Evolutionary conservation across 1,140 invertebrate genomes (phyloP).

Genomic region (Listronotus oregonensis): DNA sequence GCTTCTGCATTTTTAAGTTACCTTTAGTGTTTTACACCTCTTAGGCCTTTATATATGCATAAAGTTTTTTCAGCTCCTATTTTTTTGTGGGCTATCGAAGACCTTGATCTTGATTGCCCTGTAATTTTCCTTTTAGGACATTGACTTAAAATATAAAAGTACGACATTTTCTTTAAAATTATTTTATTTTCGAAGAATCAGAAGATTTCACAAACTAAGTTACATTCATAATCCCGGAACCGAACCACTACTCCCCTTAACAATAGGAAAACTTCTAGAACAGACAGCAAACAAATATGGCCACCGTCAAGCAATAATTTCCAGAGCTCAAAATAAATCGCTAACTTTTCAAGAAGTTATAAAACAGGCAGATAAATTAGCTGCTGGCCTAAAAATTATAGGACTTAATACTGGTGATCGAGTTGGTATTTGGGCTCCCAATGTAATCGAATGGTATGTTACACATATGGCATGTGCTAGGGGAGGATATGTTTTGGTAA

Average conservation of each 20-base stretch:
- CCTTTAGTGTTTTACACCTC: too few species aligned
- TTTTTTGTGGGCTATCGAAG: too few species aligned
- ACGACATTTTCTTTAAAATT: too few species aligned
- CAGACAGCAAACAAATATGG: slow-evolving; percentile 62
- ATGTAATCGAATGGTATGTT: slow-evolving; percentile 82
- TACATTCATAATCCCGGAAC: slow-evolving; percentile 62
- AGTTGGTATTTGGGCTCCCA: slow-evolving; percentile 89
- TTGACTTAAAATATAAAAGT: too few species aligned
- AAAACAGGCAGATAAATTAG: slow-evolving; percentile 74
- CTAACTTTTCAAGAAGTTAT: slow-evolving; percentile 69
- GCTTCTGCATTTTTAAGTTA: too few species aligned
- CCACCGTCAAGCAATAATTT: slow-evolving; percentile 65
- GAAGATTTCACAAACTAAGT: slow-evolving; percentile 44
- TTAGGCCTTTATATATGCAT: too few species aligned
- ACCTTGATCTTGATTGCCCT: too few species aligned
- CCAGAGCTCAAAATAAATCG: slow-evolving; percentile 63
- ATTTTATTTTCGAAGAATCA: too few species aligned
- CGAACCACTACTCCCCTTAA: slow-evolving; percentile 64
- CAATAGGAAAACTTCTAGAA: slow-evolving; percentile 67
- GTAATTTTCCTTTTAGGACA: too few species aligned
- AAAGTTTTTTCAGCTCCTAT: too few species aligned
- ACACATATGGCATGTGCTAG: slow-evolving; percentile 77
- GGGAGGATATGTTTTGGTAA: slow-evolving; percentile 80
- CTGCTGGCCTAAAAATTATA: slow-evolving; percentile 76
- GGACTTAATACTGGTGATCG: slow-evolving; percentile 82